Base-by-base conservation (phyloP, 2,888 invertebrate species). In the Patella depressa region DNA sequence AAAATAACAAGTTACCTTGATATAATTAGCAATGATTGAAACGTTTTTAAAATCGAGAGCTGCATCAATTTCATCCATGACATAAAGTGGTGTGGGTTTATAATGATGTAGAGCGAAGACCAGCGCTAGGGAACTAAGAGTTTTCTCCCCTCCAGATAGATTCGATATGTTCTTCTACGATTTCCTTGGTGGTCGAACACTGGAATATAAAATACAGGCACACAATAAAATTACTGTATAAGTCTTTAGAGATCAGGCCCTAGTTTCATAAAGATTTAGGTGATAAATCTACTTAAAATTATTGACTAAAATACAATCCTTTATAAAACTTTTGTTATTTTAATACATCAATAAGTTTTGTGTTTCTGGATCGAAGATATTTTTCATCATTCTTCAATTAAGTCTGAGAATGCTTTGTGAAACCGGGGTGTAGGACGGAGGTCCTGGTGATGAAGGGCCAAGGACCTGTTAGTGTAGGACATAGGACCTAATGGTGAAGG, bases 111-210 rank as follows among this genome's bases (percentile, higher is more conserved):
- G 92, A 0, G 99, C 99, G 92, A 99, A 99, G 5, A 99, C 98
- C 14, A 99, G 92, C 0, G 99, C 98, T 71, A 99, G 92, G 0
- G 99, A 99, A 0, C 98, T 97, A 0, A 99, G 92, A 0, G 99
- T 99, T 91, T 99, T 99, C 92, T 99, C 99, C 0, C 99, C 99
- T 3, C 99, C 99, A 0, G 98, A 98, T 69, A 99, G 93, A 91
- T 98, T 98, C 0, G 96, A 96, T 80, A 99, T 99, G 90, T 96
- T 96, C 92, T 99, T 99, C 99, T 99, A 99, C 0, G 98, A 97
- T 90, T 99, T 99, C 89, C 96, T 97, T 0, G 98, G 98, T 0
- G 99, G 99, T 0, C 99, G 94, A 0, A 99, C 99, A 89, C 98
- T 98, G 91, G 82, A 92, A 80, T 59, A 45, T 24, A 65, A 65